A percentile compares a stretch with the other conserved stretches of the same genome.
Evolutionary conservation across 2,113 vertebrate genomes (phyloP).

Genomic region (Gymnorhina tibicen): DNA sequence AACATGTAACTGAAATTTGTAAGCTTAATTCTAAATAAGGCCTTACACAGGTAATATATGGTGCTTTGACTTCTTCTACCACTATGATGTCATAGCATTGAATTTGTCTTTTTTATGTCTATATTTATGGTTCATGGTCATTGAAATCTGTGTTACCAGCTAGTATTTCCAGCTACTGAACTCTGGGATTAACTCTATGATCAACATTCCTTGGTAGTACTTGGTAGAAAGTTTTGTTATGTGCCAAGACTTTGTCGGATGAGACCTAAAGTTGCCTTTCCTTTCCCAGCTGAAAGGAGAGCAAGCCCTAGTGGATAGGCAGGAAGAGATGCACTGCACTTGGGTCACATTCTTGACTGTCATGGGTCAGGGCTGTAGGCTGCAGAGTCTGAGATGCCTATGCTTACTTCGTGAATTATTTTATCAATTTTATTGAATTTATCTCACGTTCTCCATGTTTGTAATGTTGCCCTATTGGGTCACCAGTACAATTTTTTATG

Average conservation of each 20-base stretch:
- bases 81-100: background rate
- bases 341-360: background rate
- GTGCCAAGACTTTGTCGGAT: background rate
- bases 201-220: background rate
- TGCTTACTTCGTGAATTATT: background rate
- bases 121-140: background rate
- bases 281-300: background rate
- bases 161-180: background rate
- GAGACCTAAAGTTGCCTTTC: background rate
- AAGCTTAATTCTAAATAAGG: background rate
- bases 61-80: background rate
- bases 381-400: background rate
- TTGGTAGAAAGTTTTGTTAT: background rate
- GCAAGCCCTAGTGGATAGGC: background rate
- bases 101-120: background rate
- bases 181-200: background rate
- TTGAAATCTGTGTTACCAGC: background rate
- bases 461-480: background rate
- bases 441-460: accelerated
- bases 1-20: background rate
- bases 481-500: background rate
- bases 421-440: background rate
- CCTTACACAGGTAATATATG: background rate
- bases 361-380: background rate
- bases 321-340: background rate